A percentile compares a stretch with the other conserved stretches of the same genome.
These are phyloP conservation scores for Pandion haliaetus DNA, from an alignment of 2,113 vertebrate genomes.

Conservation along the genomic window DNA sequence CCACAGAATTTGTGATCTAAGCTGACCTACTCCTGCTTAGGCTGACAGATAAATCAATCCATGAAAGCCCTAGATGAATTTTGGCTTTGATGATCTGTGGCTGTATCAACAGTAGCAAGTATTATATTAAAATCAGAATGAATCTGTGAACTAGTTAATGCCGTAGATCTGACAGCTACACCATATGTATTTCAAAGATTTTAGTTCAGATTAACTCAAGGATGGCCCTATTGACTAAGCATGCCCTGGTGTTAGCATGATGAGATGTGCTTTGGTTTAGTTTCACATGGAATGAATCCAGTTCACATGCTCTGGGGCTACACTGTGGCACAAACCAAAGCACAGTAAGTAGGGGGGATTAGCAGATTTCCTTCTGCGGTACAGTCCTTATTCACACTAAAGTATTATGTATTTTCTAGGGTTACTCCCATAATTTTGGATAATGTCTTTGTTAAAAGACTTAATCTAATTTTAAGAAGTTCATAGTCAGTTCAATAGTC, in stretches of 20 bases:
- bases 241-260: not conserved
- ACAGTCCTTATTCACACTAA: not conserved
- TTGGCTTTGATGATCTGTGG: not conserved
- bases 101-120: not conserved
- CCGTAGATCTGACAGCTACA: not conserved
- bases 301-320: not conserved
- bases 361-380: not conserved
- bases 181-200: not conserved
- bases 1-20: not conserved
- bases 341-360: not conserved
- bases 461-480: not conserved
- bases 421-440: not conserved
- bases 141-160: not conserved
- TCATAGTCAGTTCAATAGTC: not conserved
- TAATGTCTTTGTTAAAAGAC: not conserved
- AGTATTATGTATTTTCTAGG: not conserved
- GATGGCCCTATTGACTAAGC: not conserved
- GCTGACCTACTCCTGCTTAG: not conserved
- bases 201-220: not conserved
- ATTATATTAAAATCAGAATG: not conserved
- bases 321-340: not conserved
- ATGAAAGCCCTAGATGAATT: not conserved
- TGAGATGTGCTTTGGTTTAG: not conserved
- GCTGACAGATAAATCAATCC: not conserved
- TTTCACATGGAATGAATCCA: not conserved